These are phyloP conservation scores for Cotesia congregata DNA, from an alignment of 2,888 invertebrate species.

Conservation along the genomic window DNA sequence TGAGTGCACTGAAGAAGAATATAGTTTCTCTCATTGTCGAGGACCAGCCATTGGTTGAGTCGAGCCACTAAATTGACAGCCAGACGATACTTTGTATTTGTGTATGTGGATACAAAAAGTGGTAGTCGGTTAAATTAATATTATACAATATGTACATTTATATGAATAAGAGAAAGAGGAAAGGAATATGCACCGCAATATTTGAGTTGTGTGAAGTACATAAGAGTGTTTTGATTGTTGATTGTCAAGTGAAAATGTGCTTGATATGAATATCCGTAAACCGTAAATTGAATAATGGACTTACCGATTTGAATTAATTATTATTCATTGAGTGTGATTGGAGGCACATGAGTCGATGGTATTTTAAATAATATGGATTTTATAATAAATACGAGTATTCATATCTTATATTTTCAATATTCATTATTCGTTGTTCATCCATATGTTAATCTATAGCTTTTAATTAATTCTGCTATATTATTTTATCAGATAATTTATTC, in stretches of 20 bases:
- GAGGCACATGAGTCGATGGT: not conserved
- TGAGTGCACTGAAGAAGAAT: slow-evolving; percentile 17
- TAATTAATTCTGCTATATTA: too few species aligned
- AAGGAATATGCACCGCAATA: not conserved
- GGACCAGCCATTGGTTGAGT: slow-evolving; percentile 46
- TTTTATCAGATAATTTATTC: too few species aligned
- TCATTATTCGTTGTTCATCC: too few species aligned
- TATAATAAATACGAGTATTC: too few species aligned
- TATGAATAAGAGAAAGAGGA: not conserved
- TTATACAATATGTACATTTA: not conserved
- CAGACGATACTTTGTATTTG: not conserved
- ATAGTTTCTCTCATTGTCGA: slow-evolving; percentile 58
- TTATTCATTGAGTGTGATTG: not conserved
- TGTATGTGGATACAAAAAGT: too few species aligned
- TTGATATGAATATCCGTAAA: not conserved
- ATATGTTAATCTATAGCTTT: too few species aligned
- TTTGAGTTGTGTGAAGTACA: not conserved
- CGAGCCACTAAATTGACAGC: slow-evolving; percentile 45
- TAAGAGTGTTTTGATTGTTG: not conserved
- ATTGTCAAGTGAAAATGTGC: not conserved
- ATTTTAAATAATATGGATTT: not conserved
- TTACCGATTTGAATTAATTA: not conserved
- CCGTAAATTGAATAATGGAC: not conserved
- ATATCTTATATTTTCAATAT: too few species aligned
- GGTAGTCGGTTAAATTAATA: slow-evolving; percentile 2